Conservation (phyloP, 2,113 vertebrate genomes). For the Suricata suricatta region DNA sequence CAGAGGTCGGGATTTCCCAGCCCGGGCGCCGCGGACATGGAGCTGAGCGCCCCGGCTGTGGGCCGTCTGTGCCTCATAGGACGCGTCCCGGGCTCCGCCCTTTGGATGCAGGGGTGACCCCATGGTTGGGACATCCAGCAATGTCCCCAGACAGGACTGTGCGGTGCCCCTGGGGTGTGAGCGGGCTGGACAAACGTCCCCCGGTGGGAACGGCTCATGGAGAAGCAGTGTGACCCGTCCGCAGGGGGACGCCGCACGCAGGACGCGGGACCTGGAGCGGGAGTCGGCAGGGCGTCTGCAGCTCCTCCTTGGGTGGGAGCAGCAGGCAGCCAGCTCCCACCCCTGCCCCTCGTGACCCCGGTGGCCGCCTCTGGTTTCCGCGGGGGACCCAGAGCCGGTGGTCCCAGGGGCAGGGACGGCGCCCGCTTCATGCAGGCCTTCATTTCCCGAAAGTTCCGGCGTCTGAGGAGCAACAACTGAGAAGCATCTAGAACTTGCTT, state of each 20-base stretch:
- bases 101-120: rapidly evolving
- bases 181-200: no score
- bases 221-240: rapidly evolving
- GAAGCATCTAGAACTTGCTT: neutral
- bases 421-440: rapidly evolving
- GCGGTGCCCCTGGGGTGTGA: neutral
- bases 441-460: neutral
- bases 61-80: rapidly evolving
- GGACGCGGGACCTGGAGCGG: rapidly evolving
- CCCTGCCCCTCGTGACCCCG: rapidly evolving
- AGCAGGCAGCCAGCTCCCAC: rapidly evolving
- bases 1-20: rapidly evolving
- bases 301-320: rapidly evolving
- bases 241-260: rapidly evolving
- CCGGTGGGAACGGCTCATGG: neutral
- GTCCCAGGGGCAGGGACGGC: no score
- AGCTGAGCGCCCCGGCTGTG: rapidly evolving
- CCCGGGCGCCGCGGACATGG: rapidly evolving
- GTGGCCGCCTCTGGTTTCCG: neutral
- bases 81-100: no score
- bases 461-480: neutral
- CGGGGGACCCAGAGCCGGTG: rapidly evolving
- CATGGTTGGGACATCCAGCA: neutral
- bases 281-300: rapidly evolving
- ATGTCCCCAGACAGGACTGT: neutral